A percentile compares a stretch with the other conserved stretches of the same genome.
Conservation (phyloP, 2,888 invertebrate species). For the Lomographa bimaculata region DNA sequence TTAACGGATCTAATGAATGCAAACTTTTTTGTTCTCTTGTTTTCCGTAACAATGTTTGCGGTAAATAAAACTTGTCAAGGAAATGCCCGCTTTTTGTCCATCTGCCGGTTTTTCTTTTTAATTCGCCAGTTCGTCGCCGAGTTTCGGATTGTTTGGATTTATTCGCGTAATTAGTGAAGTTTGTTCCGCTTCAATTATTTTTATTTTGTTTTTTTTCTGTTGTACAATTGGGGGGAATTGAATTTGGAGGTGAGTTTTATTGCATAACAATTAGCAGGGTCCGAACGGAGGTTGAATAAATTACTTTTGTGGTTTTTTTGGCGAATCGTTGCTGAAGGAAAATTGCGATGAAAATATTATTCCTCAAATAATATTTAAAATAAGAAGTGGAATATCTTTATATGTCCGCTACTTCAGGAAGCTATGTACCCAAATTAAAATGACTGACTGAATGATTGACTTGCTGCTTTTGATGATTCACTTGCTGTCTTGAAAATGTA, state of each 20-base stretch:
- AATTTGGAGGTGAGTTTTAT: conserved; percentile 60
- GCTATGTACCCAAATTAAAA: too few relatives aligned
- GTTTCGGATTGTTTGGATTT: conserved; percentile 76
- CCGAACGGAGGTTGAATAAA: conserved; percentile 45
- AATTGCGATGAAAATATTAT: too few relatives aligned
- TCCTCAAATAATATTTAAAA: too few relatives aligned
- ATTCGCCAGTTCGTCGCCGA: conserved; percentile 70
- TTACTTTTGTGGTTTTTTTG: conserved; percentile 26
- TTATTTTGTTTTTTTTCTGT: conserved; percentile 65
- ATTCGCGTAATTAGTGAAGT: conserved; percentile 82
- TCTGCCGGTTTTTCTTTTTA: conserved; percentile 72
- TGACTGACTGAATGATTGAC: too few relatives aligned
- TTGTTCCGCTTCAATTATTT: conserved; percentile 75
- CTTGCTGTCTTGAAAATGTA: too few relatives aligned
- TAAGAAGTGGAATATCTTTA: too few relatives aligned
- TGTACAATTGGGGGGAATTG: conserved; percentile 67
- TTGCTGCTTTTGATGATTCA: too few relatives aligned
- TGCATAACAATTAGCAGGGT: conserved; percentile 49
- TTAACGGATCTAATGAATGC: conserved; percentile 80
- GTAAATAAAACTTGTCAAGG: conserved; percentile 82
- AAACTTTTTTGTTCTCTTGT: conserved; percentile 74
- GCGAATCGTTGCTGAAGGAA: too few relatives aligned
- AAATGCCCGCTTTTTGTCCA: conserved; percentile 73
- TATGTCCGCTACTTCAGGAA: too few relatives aligned
- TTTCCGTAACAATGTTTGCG: conserved; percentile 80